Evolutionary conservation across 2,113 vertebrate genomes (phyloP).

Genomic region (Trogon melanurus): DNA sequence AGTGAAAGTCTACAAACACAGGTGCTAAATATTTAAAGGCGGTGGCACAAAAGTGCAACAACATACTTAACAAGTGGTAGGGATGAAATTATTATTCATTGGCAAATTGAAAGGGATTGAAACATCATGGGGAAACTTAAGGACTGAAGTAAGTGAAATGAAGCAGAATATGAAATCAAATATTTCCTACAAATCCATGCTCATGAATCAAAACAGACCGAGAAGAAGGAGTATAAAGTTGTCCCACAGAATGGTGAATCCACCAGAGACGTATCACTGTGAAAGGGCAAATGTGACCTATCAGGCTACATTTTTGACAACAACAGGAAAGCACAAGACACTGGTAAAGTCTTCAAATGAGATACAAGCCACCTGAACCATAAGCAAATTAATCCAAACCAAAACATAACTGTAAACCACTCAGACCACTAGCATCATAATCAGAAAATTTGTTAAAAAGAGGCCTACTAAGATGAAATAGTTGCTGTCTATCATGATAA

Average conservation of each 20-base stretch:
- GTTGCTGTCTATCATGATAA: neutral
- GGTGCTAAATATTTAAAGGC: neutral
- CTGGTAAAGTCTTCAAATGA: neutral
- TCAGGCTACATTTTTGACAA: neutral
- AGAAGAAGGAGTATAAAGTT: neutral
- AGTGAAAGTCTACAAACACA: neutral
- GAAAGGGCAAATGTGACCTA: neutral
- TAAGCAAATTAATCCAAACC: neutral
- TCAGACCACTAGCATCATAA: neutral
- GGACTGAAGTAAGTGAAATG: neutral
- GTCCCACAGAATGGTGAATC: neutral
- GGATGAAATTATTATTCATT: neutral
- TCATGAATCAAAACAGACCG: neutral
- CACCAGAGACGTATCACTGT: neutral
- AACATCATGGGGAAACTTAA: neutral
- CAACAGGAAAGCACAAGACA: neutral
- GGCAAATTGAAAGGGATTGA: neutral
- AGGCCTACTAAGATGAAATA: neutral
- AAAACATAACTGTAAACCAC: neutral
- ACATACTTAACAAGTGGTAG: neutral
- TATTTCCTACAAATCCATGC: neutral
- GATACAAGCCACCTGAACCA: neutral
- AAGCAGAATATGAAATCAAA: neutral
- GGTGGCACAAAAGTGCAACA: neutral
- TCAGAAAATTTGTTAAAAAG: neutral